Evolutionary conservation across 2,888 invertebrate genomes (phyloP).

Genomic region (Apoderus coryli): DNA sequence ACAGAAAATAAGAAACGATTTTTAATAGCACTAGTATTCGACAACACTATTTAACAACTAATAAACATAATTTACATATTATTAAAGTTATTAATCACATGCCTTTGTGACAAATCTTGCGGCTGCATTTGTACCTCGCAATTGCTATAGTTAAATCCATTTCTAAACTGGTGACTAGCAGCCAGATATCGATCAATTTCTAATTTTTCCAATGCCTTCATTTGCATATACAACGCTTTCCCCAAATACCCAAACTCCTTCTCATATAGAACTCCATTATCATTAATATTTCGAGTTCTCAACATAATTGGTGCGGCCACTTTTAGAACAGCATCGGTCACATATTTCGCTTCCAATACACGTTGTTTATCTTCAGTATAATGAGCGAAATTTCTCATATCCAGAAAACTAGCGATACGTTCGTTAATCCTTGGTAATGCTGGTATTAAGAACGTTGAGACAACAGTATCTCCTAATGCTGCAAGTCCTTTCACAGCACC

Average conservation of each 20-base stretch:
- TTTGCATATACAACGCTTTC: constrained; percentile 20
- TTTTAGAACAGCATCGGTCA: constrained; percentile 20
- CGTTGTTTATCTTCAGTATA: constrained; percentile 20
- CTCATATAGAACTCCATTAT: constrained; percentile 21
- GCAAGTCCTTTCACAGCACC: constrained; percentile 24
- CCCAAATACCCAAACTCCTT: constrained; percentile 25
- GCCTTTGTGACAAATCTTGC: too few relatives aligned
- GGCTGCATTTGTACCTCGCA: too few relatives aligned
- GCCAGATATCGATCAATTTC: too few relatives aligned
- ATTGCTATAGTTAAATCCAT: too few relatives aligned
- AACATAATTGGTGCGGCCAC: constrained; percentile 21
- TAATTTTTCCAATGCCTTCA: constrained; percentile 23
- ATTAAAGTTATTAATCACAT: too few relatives aligned
- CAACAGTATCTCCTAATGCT: constrained; percentile 22
- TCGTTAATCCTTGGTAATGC: constrained; percentile 19
- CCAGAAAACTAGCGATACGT: constrained; percentile 19
- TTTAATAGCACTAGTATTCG: too few relatives aligned
- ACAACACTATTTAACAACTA: too few relatives aligned
- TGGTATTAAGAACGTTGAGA: constrained; percentile 20
- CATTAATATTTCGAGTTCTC: constrained; percentile 18
- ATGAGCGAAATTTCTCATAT: constrained; percentile 15
- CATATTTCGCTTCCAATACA: constrained; percentile 21
- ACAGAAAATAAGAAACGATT: too few relatives aligned
- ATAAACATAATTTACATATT: too few relatives aligned
- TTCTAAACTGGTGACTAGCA: too few relatives aligned